A percentile compares a stretch with the other conserved stretches of the same genome.
Evolutionary conservation across 1,140 invertebrate species (phyloP).

Genomic region (Euschistus heros): DNA sequence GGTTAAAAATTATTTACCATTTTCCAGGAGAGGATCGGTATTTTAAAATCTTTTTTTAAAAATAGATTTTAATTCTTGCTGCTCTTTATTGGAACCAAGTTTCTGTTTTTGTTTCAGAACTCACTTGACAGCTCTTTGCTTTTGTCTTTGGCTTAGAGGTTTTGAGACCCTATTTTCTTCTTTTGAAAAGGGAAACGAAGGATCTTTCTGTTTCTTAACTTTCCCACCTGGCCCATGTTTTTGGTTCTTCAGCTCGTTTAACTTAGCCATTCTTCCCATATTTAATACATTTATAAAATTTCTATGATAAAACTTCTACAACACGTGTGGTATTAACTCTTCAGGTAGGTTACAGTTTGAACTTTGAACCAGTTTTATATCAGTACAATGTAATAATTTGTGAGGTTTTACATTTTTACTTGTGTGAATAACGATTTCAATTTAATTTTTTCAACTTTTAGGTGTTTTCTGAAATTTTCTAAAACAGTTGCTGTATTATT

Average conservation of each 20-base stretch:
- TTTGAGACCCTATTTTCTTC: slow-evolving; percentile 3
- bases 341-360: too few relatives aligned
- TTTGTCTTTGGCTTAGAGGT: slow-evolving; percentile 48
- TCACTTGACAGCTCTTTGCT: slow-evolving; percentile 50
- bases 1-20: too few relatives aligned
- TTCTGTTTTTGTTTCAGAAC: slow-evolving; percentile 39
- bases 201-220: slow-evolving; percentile 70
- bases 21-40: neutral
- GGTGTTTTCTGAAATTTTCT: too few relatives aligned
- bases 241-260: slow-evolving; percentile 48
- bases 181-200: slow-evolving; percentile 44
- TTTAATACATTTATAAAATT: neutral
- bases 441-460: too few relatives aligned
- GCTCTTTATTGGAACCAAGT: slow-evolving; percentile 31
- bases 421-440: too few relatives aligned
- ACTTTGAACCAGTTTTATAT: too few relatives aligned
- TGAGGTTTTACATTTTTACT: too few relatives aligned
- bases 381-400: too few relatives aligned
- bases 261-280: slow-evolving; percentile 84
- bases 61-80: slow-evolving; percentile 19
- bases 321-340: neutral
- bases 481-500: too few relatives aligned
- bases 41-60: slow-evolving; percentile 16
- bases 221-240: slow-evolving; percentile 76
- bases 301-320: neutral